Evolutionary conservation across 2,888 invertebrate species (phyloP).

Genomic region (Tetragonisca angustula): DNA sequence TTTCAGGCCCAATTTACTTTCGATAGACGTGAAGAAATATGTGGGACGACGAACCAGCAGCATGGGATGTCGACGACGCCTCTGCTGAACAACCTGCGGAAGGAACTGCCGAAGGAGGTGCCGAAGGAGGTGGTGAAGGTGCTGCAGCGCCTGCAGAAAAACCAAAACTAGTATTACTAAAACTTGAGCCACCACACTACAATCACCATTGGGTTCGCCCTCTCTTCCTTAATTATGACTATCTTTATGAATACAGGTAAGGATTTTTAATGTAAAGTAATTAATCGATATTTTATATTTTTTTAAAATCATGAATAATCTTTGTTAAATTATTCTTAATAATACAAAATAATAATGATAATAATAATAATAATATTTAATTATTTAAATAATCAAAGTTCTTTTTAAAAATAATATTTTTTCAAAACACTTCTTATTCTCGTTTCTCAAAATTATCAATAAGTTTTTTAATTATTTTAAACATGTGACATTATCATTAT

Average conservation of each 20-base stretch:
- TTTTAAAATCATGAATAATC: not conserved
- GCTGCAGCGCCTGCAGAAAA: constrained; percentile 82
- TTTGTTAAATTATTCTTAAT: no score
- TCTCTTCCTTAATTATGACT: constrained; percentile 92
- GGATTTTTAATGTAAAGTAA: not conserved
- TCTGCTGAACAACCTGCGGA: constrained; percentile 77
- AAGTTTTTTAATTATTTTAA: not conserved
- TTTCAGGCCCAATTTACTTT: constrained; percentile 15
- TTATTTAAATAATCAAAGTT: no score
- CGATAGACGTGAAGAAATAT: constrained; percentile 50
- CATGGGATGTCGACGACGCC: constrained; percentile 77
- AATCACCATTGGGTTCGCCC: constrained; percentile 95
- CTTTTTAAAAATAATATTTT: no score
- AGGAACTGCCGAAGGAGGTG: constrained; percentile 82
- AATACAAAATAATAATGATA: no score
- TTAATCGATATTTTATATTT: not conserved
- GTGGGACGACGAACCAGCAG: constrained; percentile 79
- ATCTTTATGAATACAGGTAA: constrained; percentile 91
- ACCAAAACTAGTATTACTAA: constrained; percentile 81
- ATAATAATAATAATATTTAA: no score
- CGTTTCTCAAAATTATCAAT: not conserved
- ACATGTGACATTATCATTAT: no score
- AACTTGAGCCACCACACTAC: constrained; percentile 88
- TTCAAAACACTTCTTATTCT: no score
- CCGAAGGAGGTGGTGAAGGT: constrained; percentile 83